These are phyloP conservation scores for Drosophila ezoana DNA, from an alignment of 2,888 invertebrate species.

Conservation along the genomic window DNA sequence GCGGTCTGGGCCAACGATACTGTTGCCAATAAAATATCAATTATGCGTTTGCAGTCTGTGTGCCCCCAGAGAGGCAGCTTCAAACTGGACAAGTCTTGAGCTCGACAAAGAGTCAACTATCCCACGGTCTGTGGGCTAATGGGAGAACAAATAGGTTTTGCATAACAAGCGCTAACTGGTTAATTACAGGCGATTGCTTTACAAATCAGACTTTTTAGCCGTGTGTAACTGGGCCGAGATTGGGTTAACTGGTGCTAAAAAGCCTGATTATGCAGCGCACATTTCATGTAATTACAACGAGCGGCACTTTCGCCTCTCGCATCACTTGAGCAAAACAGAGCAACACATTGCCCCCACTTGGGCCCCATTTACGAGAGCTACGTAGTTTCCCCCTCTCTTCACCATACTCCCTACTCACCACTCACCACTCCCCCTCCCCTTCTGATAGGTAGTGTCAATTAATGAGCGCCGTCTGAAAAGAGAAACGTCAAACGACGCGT, in stretches of 20 bases:
- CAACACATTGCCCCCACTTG: slow-evolving; percentile 2
- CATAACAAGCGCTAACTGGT: slow-evolving; percentile 77
- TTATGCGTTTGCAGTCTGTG: slow-evolving; percentile 47
- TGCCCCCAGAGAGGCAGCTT: slow-evolving; percentile 14
- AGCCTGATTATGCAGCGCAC: slow-evolving; percentile 62
- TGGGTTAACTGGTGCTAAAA: slow-evolving; percentile 65
- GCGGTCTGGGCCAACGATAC: slow-evolving; percentile 71
- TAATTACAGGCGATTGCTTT: slow-evolving; percentile 73
- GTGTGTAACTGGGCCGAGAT: neutral
- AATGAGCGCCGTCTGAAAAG: slow-evolving; percentile 70
- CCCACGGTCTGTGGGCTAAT: slow-evolving; percentile 59
- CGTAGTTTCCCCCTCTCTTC: neutral
- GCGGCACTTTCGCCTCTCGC: slow-evolving; percentile 37
- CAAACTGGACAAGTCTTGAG: neutral
- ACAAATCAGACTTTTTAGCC: slow-evolving; percentile 37
- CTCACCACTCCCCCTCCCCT: neutral
- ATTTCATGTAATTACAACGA: slow-evolving; percentile 69
- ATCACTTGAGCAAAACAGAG: slow-evolving; percentile 24
- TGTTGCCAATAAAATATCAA: slow-evolving; percentile 70
- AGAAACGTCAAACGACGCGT: slow-evolving; percentile 80
- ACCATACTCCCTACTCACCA: neutral
- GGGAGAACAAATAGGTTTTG: slow-evolving; percentile 53
- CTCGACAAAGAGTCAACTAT: slow-evolving; percentile 33
- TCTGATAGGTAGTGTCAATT: slow-evolving; percentile 65
- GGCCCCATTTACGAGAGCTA: slow-evolving; percentile 16